Evolutionary conservation across 2,797 vertebrate species (phyloP).

Genomic region (Lithobates pipiens): DNA sequence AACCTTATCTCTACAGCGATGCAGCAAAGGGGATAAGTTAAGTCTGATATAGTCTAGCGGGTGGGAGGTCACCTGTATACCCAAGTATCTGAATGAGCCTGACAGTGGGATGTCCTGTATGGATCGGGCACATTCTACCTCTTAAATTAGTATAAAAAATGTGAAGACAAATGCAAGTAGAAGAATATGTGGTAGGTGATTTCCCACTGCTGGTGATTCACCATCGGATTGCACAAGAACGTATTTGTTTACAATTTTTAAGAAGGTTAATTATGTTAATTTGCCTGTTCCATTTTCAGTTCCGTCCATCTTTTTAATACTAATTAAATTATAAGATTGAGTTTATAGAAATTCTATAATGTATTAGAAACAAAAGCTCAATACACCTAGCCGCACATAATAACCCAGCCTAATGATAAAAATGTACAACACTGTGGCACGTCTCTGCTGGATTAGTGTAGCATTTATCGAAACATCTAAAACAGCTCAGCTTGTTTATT

Average conservation of each 20-base stretch:
- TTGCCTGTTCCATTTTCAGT: neutral
- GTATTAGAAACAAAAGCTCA: constrained; percentile 7
- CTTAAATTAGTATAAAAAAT: neutral
- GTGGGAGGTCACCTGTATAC: no score
- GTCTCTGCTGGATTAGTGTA: neutral
- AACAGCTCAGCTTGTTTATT: constrained; percentile 28
- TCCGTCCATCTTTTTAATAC: neutral
- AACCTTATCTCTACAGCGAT: no score
- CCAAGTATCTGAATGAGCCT: no score
- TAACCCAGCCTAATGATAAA: neutral
- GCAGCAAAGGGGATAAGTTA: no score
- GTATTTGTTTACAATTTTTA: neutral
- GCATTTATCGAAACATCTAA: constrained; percentile 2
- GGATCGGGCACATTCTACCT: no score
- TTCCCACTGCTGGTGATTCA: neutral
- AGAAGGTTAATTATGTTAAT: neutral
- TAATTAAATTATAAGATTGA: neutral
- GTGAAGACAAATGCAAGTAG: neutral
- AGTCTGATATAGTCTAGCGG: no score
- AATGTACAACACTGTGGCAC: constrained; percentile 1
- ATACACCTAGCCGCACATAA: neutral
- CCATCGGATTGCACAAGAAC: neutral
- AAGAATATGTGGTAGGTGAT: no score
- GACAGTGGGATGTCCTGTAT: no score
- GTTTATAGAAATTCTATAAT: neutral